Base-by-base conservation (phyloP, 2,888 invertebrate species). In the Hesperia comma region DNA sequence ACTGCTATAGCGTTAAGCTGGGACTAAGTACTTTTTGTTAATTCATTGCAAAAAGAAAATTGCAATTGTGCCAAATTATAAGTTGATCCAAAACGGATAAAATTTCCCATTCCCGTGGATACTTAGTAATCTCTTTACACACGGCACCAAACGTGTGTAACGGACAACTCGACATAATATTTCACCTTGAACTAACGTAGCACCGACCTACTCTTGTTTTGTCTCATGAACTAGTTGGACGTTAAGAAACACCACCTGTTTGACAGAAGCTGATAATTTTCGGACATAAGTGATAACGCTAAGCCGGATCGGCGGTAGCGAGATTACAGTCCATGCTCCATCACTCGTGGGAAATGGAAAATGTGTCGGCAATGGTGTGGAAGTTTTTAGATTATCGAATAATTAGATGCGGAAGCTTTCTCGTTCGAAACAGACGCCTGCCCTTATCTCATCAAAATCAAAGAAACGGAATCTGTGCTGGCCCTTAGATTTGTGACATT, bases 201-300 rank as follows among this genome's bases (percentile, higher is more conserved):
- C 26, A 26, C 14, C 51, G 51, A 51, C 26, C 51, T 26, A 26
- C 21, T 51, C 15, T 61, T 49, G 33, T 61, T 37, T 46, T 17
- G 32, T n/a, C 32, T 26, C 21, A 12, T 17, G 26, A 33, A 43
- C 60, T 49, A 46, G 21, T 61, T 21, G 61, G 55, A 21, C 57
- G 58, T 60, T 55, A 66, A 58, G 63, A 56, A 46, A 60, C 54
- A 56, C 41, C 37, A 4, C 51, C 57, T 63, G 60, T 53, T 73
- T 80, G 82, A 82, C 82, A 75, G 70, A 37, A 68, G 60, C 26
- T 71, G 82, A 82, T 82, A 80, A 81, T 67, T 80, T 80, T 80
- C 74, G 74, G 81, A 82, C 81, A 79, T 81, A 77, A 74, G 74
- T 67, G 81, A 81, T 80, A 81, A 76, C 69, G 68, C 61, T 54